phyloP scores from a whole-genome alignment of 2,888 invertebrate genomes.

The Cryptosula pallasiana region DNA sequence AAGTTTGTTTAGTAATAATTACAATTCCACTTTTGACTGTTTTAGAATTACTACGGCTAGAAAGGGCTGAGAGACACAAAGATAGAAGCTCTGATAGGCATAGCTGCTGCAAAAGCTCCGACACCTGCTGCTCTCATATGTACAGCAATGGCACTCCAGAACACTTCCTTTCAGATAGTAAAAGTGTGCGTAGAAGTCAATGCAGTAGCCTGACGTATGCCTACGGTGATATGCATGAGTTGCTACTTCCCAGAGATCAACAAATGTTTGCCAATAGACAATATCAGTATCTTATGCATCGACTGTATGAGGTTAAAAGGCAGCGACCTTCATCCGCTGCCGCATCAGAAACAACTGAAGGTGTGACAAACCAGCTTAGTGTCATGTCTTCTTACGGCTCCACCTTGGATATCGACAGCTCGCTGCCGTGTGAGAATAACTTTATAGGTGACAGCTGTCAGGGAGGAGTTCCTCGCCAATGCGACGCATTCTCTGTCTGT shows the following conservation, averaged over 20 bases:
- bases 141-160: not conserved
- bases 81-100: not conserved
- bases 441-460: conserved; percentile 15
- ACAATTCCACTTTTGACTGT: not conserved
- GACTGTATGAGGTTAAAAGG: conserved; percentile 15
- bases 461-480: not conserved
- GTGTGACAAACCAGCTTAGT: not conserved
- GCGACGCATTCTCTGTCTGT: not conserved
- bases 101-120: not conserved
- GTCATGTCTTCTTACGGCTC: not conserved
- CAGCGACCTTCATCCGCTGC: conserved; percentile 14
- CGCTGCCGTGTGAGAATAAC: not conserved
- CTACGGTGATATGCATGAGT: not conserved
- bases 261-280: not conserved
- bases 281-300: not conserved
- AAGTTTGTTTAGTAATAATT: not conserved
- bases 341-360: not conserved
- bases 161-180: not conserved
- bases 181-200: not conserved
- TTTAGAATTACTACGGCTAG: not conserved
- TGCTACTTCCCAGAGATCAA: not conserved
- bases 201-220: not conserved
- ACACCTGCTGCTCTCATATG: not conserved
- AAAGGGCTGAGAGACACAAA: not conserved
- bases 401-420: conserved; percentile 6